Percentiles rank a stretch among this genome's conserved stretches.
These are phyloP conservation scores for Thunnus thynnus DNA, from an alignment of 2,113 vertebrate species.

Conservation along the genomic window DNA sequence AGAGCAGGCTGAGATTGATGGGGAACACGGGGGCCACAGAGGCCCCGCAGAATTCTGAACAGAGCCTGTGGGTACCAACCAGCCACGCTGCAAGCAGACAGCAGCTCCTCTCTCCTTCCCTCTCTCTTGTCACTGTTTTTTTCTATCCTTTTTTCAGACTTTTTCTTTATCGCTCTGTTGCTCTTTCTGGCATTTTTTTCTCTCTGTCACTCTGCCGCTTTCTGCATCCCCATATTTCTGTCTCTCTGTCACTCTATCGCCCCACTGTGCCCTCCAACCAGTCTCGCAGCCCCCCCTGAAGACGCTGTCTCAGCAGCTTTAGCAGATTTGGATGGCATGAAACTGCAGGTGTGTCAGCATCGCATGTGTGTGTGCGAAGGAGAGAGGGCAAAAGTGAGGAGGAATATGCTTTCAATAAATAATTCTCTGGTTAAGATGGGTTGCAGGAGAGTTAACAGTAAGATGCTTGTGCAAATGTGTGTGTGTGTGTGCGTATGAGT, in stretches of 20 bases:
- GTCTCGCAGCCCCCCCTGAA: conserved; percentile 38
- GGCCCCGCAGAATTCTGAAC: conserved; percentile 77
- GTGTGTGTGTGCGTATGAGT: conserved; percentile 30
- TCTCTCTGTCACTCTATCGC: conserved; percentile 63
- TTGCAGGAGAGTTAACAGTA: conserved; percentile 51
- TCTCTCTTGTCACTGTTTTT: conserved; percentile 60
- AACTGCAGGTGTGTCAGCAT: conserved; percentile 75
- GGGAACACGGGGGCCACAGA: conserved; percentile 73
- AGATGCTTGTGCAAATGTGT: conserved; percentile 29
- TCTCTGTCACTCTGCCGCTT: conserved; percentile 64
- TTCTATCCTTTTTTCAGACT: conserved; percentile 31
- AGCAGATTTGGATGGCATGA: conserved; percentile 71
- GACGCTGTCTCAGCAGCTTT: conserved; percentile 77
- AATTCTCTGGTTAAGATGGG: conserved; percentile 61
- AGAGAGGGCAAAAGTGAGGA: conserved; percentile 30
- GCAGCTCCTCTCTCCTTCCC: conserved; percentile 41
- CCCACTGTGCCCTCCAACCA: conserved; percentile 42
- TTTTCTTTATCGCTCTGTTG: conserved; percentile 63
- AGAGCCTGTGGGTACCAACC: conserved; percentile 53
- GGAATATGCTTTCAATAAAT: conserved; percentile 66
- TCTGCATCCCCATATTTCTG: conserved; percentile 61
- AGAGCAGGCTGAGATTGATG: conserved; percentile 79
- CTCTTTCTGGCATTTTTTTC: conserved; percentile 47
- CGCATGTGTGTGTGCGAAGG: conserved; percentile 22
- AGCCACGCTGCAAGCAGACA: conserved; percentile 51